Evolutionary conservation across 2,888 invertebrate species (phyloP), one percentile per base, ranked within the genome.

Genomic region (Caenorhabditis sinica): DNA sequence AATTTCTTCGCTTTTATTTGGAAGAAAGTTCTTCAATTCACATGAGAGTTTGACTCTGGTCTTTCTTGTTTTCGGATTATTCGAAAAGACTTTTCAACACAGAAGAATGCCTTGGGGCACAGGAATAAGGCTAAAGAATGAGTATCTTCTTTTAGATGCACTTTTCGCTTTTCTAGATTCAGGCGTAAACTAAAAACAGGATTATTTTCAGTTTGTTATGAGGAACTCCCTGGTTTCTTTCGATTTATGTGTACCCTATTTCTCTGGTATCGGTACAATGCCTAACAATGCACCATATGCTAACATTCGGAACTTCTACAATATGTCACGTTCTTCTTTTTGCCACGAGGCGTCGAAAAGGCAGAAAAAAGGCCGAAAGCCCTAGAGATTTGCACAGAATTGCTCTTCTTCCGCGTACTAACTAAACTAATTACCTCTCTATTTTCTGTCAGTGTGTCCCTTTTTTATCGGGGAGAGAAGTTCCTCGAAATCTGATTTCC

Each of bases 381-480:
- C 66, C 56, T 30, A 56, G 75, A 66, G 75, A 66, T 51, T 66
- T 65, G 75, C 66, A 43, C 1, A 53, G n/a, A 30, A 45, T 8
- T 33, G 60, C 45, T 33, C 13, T 45, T 25, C 65, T 63, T 45
- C 74, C 63, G 23, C 76, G 68, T 76, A 53, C 68, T 63, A 77
- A 77, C 69, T 77, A 77, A 77, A 77, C 77, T 77, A 77, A 77
- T 77, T 77, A 77, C 69, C 77, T 23, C 51, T 40, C 36, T 40
- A 30, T 76, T 76, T 69, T 36, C 66, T 61, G 49, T 58, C 66
- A 68, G 58, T 75, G 63, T 53, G 63, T 75, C 75, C 66, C 43
- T 73, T 73, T 72, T 33, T 61, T 20, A 63, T 63, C 20, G 53
- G 17, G 9, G 25, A 65, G 43, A 65, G 49, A 65, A 75, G 74